Evolutionary conservation across 2,888 invertebrate species (phyloP).

Genomic region (Erynnis tages): DNA sequence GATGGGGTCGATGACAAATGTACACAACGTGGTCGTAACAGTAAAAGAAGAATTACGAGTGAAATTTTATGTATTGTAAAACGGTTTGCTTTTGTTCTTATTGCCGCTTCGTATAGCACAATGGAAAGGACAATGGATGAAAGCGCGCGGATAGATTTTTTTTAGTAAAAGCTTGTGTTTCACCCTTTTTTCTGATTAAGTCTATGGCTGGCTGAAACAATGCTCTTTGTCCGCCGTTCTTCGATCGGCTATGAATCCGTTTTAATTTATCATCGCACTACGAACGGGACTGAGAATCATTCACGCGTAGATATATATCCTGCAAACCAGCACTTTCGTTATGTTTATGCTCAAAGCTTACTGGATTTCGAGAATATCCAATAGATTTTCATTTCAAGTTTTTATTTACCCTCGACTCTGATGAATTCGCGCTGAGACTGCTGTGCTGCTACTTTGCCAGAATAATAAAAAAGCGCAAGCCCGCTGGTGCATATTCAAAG

Average conservation of each 20-base stretch:
- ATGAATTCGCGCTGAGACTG: slow-evolving; percentile 1
- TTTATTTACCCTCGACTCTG: slow-evolving; percentile 13
- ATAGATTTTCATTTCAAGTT: slow-evolving; percentile 7
- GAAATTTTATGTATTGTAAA: neutral
- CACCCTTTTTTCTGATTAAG: slow-evolving; percentile 27
- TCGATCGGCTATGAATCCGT: slow-evolving; percentile 39
- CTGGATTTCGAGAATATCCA: neutral
- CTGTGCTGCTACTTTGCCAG: neutral
- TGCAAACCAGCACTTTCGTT: neutral
- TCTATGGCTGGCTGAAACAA: slow-evolving; percentile 37
- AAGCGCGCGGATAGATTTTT: slow-evolving; percentile 18
- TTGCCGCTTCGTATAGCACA: neutral
- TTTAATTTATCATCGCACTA: slow-evolving; percentile 29
- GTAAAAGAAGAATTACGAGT: neutral
- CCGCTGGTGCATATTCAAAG: slow-evolving; percentile 19
- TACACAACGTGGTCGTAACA: too few relatives aligned
- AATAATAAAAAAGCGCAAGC: slow-evolving; percentile 20
- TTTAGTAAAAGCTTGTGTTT: slow-evolving; percentile 22
- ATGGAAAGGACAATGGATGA: slow-evolving; percentile 25
- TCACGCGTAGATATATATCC: slow-evolving; percentile 2
- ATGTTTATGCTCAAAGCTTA: neutral
- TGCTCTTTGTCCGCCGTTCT: slow-evolving; percentile 44
- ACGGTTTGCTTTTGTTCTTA: slow-evolving; percentile 11
- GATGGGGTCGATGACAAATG: too few relatives aligned
- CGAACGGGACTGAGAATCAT: neutral